Evolutionary conservation across 2,797 vertebrate genomes (phyloP), one percentile per base, ranked within the genome.

Genomic region (Podarcis lilfordi): DNA sequence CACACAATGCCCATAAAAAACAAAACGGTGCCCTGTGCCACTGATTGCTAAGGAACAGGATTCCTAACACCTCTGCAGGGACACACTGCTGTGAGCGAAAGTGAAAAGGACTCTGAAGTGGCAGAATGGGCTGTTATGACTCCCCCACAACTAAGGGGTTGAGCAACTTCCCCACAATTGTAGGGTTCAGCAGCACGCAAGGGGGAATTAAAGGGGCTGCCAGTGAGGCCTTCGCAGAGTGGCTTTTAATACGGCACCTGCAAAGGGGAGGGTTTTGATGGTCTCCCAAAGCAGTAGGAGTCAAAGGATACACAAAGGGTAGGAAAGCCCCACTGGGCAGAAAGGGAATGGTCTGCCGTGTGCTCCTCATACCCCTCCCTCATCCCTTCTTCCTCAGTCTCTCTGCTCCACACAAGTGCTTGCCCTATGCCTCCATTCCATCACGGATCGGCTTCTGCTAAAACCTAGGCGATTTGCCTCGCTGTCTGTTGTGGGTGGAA

Each of bases 61-160:
- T 69, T 43, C 21, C 10, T 3, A 25, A 10, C 45, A 0, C 13
- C 19, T 5, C 6, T 0, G n/a, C 40, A 19, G 10, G 23, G 45
- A 19, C 2, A 45, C 45, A 11, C 19, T 0, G 32, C 21, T 0
- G 1, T 1, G 13, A 71, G 66, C 21, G 0, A 2, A n/a, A 78
- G 61, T 10, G 0, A 55, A 50, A 55, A 10, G 21, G 35, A 17
- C 21, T 19, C 21, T 45, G 27, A 76, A 71, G 66, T 25, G 23
- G 75, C 50, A 71, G 66, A 32, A 45, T 2, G 11, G 23, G 50
- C 35, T 8, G 61, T 43, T 82, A 8, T 11, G 3, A 82, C 45
- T 43, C 74, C 80, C 64, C 66, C 17, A 0, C 68, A 15, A 50
- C 79, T 45, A 45, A 11, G n/a, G n/a, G 35, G 45, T 17, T 86